These are phyloP conservation scores for Lineus longissimus DNA, from an alignment of 1,140 invertebrate species.

Conservation along the genomic window DNA sequence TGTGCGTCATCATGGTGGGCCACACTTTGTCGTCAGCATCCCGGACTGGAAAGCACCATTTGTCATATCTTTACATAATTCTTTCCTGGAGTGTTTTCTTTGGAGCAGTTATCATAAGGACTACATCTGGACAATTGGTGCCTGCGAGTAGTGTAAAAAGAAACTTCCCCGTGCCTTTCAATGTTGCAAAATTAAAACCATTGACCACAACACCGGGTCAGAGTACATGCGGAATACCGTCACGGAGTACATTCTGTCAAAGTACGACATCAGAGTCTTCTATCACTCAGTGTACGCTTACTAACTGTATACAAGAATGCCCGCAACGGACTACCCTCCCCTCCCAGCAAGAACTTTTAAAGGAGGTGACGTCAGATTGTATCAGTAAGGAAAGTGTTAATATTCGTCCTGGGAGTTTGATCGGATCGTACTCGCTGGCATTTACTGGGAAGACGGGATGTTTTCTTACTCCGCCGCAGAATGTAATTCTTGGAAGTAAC, in stretches of 20 bases:
- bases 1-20: too few species aligned
- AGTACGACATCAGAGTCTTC: conserved; percentile 34
- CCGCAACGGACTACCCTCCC: conserved; percentile 27
- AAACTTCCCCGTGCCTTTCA: conserved; percentile 39
- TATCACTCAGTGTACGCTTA: conserved; percentile 22
- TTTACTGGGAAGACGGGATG: conserved; percentile 31
- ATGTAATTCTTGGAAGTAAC: conserved; percentile 26
- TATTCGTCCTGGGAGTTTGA: conserved; percentile 26
- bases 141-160: neutral
- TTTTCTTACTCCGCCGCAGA: conserved; percentile 26
- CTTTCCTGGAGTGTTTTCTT: too few species aligned
- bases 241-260: conserved; percentile 39
- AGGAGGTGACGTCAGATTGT: conserved; percentile 29
- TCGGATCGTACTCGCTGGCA: conserved; percentile 23
- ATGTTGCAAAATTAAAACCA: conserved; percentile 32
- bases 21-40: too few species aligned
- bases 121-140: too few species aligned
- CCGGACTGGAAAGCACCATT: too few species aligned
- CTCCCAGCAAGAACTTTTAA: conserved; percentile 17
- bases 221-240: conserved; percentile 42
- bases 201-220: conserved; percentile 33
- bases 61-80: too few species aligned
- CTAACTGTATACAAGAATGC: conserved; percentile 43
- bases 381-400: conserved; percentile 40
- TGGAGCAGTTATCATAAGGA: too few species aligned